Evolutionary conservation across 37 sponge, comb jelly and placozoan genomes (phyloP), one percentile per base, ranked within the genome.

Genomic region (Sycon ciliatum): DNA sequence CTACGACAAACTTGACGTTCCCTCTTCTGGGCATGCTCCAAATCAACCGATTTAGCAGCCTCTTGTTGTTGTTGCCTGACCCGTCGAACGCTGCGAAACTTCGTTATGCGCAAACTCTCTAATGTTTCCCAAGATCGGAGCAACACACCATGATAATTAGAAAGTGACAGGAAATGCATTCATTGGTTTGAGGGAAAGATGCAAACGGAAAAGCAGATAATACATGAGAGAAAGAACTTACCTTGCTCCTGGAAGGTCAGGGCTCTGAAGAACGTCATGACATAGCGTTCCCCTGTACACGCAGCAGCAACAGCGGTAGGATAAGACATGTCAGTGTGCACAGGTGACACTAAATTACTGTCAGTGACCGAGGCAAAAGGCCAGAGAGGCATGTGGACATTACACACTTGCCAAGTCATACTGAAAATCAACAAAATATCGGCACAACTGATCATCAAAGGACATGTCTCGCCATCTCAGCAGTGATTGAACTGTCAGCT

Each of bases 241-340:
- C 98, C 97, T 85, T 95, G 97, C 35, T 92, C 79, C 2, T 87
- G 78, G 77, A 96, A 96, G 4, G 76, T 78, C 5, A 96, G 73
- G 4, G 89, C 60, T 33, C 80, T 72, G 71, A 96, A 89, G 62
- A 91, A 22, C 1, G 99, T 96, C 89, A 96, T 96, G 5, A 96
- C 80, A 73, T 89, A 96, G 29, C 75, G 64, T 57, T 96, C 99
- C 31, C 99, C 94, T 88, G 61, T 18, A 38, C 28, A 49, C 23
- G 52, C 13, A 57, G 1, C 20, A 34, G 22, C 30, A n/a, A 54
- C 23, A 9, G 31, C 29, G 24, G 35, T 26, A 60, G 54, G 46
- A 65, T 32, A 7, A 29, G 28, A 39, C 53, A 69, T 6, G 38
- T 30, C 27, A 7, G 23, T 30, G n/a, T n/a, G n/a, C n/a, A n/a